Evolutionary conservation across 2,113 vertebrate species (phyloP).

Genomic region (Gasterosteus aculeatus): DNA sequence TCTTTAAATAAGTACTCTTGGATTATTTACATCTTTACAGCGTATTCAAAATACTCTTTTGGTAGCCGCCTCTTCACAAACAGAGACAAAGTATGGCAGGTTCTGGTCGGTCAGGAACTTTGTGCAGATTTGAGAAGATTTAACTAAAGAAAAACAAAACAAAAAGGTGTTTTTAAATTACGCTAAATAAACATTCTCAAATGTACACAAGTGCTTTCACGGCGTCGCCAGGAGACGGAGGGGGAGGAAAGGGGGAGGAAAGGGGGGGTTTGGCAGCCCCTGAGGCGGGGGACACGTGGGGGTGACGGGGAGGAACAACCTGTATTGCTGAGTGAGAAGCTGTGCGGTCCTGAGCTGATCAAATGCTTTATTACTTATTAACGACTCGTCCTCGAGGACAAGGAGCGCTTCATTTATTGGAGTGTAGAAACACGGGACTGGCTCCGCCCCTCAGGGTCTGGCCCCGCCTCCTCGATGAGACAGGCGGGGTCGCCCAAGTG

Average conservation of each 20-base stretch:
- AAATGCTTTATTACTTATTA: no score
- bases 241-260: conserved; percentile 41
- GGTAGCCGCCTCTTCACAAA: conserved; percentile 85
- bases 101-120: conserved; percentile 69
- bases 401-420: conserved; percentile 59
- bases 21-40: conserved; percentile 98
- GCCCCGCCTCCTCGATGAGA: no score
- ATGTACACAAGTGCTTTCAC: conserved; percentile 69
- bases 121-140: conserved; percentile 63
- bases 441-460: no score
- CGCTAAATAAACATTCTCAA: conserved; percentile 71
- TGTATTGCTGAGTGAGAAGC: background rate
- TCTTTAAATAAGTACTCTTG: conserved; percentile 91
- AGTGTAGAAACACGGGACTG: conserved; percentile 38
- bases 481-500: background rate
- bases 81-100: conserved; percentile 77
- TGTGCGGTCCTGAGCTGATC: background rate
- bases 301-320: background rate
- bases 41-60: conserved; percentile 98
- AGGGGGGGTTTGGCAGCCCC: background rate
- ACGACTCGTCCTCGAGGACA: background rate
- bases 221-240: conserved; percentile 49
- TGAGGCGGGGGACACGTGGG: background rate
- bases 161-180: conserved; percentile 46
- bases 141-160: conserved; percentile 9